Evolutionary conservation across 2,888 invertebrate species (phyloP), one percentile per base, ranked within the genome.

Genomic region (Acronicta alni): DNA sequence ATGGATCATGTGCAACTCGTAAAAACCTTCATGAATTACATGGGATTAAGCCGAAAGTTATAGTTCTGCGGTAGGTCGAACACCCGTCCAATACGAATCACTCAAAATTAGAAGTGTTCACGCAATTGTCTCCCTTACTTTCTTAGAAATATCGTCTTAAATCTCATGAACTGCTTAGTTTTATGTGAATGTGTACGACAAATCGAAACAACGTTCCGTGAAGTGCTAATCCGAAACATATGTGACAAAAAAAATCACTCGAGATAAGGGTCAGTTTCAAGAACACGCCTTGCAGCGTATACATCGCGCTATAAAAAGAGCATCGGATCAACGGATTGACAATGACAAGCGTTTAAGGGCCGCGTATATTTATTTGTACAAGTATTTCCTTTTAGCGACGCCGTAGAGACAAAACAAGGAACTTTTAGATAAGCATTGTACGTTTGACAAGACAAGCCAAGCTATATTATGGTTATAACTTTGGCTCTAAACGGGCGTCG

Each of bases 221-320:
- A 91, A 93, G 87, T 88, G 91, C 90, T 93, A 93, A 93, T 93
- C 92, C 91, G 81, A 89, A 93, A 92, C 93, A 93, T 89, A 82
- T 93, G 93, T 79, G 89, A 88, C 88, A 84, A 89, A 92, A 92
- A 90, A 91, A 92, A 88, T 81, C 73, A 83, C 84, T 81, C 69
- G 84, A 90, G 91, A 93, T 92, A 92, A 91, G 90, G 90, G 89
- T 91, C 91, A 89, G 87, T 92, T 92, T 91, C 89, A 84, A 89
- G 92, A 92, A 93, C 86, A 84, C 89, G 85, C 72, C 87, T 86
- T 85, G 88, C 86, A 84, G 72, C 81, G 77, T 83, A 88, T 88
- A 86, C 85, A 84, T 85, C 79, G 81, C 62, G 83, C 89, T 91
- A 91, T 90, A 92, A 92, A 92, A 92, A 91, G 88, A 90, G 78